phyloP scores from a whole-genome alignment of 2,797 vertebrate genomes.

The Microchirus variegatus region DNA sequence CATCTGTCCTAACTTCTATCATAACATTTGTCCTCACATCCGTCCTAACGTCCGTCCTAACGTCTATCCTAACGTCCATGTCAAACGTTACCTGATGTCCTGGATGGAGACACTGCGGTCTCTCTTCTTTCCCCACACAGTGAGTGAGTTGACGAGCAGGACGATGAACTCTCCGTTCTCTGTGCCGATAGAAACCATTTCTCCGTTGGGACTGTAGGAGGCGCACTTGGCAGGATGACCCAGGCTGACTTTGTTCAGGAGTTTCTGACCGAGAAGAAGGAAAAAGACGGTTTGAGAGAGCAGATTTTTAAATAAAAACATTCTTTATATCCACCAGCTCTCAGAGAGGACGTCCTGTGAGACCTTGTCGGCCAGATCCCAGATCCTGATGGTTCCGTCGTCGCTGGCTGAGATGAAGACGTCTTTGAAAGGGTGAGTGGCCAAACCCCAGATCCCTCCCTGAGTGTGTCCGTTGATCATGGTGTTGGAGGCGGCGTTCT shows the following conservation, averaged over 20 bases:
- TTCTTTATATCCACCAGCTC: too few species aligned
- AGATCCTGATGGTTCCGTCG: slow-evolving; percentile 93
- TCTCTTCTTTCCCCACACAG: slow-evolving; percentile 94
- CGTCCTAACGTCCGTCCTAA: background rate
- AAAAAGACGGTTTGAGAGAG: background rate
- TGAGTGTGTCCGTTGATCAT: slow-evolving; percentile 95
- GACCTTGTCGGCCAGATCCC: slow-evolving; percentile 94
- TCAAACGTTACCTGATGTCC: slow-evolving; percentile 86
- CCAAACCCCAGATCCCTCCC: slow-evolving; percentile 95
- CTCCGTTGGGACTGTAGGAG: slow-evolving; percentile 91
- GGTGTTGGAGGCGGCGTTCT: slow-evolving; percentile 95
- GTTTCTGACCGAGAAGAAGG: slow-evolving; percentile 81
- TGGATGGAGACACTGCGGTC: slow-evolving; percentile 92
- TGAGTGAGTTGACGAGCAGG: slow-evolving; percentile 91
- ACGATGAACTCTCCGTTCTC: slow-evolving; percentile 95
- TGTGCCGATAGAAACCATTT: slow-evolving; percentile 96
- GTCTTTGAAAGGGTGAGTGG: slow-evolving; percentile 92
- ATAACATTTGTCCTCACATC: background rate
- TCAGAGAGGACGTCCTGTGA: too few species aligned
- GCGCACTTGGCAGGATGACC: slow-evolving; percentile 91
- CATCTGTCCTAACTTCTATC: too few species aligned
- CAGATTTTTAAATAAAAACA: too few species aligned
- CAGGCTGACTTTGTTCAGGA: slow-evolving; percentile 92
- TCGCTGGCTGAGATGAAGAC: slow-evolving; percentile 94
- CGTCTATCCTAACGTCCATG: background rate